Evolutionary conservation across 2,888 invertebrate genomes (phyloP), one percentile per base, ranked within the genome.

Genomic region (Clusia tigrina): DNA sequence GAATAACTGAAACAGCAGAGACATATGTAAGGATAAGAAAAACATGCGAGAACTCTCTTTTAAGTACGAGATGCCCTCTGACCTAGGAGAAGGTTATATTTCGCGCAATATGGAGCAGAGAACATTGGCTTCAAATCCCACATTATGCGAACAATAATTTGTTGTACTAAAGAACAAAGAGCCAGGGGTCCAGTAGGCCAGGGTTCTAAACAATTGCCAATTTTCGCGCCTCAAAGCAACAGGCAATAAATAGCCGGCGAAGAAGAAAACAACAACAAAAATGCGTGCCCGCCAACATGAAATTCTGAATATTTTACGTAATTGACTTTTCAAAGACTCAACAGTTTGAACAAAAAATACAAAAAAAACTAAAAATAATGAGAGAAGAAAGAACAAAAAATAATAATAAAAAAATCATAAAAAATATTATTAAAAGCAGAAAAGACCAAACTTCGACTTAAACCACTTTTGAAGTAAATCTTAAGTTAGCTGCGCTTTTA

Each of bases 271-370:
- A 32, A 32, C 12, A 32, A 32, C 12, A 32, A 32, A 32, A n/a
- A n/a, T n/a, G n/a, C 32, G 32, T 22, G 51, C n/a, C 37, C 52
- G 42, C 9, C 42, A 46, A 56, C 60, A 56, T 63, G 63, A 63
- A 63, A 60, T 60, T 53, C 60, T 57, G 57, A 57, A 52, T 63
- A 63, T 63, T 63, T 60, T 46, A 60, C 48, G n/a, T 60, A 63
- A 60, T 60, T 59, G 56, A 25, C 26, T 26, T n/a, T n/a, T 5
- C 32, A 32, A 32, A 24, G 2, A 53, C 53, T 38, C 42, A 37
- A 17, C 23, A 32, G 17, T 6, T 17, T 12, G 9, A 20, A 25
- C n/a, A 3, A 32, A n/a, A 25, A n/a, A n/a, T n/a, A 3, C 10
- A 18, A 22, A 37, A 37, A 37, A 55, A 37, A 6, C n/a, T 2